Evolutionary conservation across 2,797 vertebrate species (phyloP).

Genomic region (Gallinago nigripennis): DNA sequence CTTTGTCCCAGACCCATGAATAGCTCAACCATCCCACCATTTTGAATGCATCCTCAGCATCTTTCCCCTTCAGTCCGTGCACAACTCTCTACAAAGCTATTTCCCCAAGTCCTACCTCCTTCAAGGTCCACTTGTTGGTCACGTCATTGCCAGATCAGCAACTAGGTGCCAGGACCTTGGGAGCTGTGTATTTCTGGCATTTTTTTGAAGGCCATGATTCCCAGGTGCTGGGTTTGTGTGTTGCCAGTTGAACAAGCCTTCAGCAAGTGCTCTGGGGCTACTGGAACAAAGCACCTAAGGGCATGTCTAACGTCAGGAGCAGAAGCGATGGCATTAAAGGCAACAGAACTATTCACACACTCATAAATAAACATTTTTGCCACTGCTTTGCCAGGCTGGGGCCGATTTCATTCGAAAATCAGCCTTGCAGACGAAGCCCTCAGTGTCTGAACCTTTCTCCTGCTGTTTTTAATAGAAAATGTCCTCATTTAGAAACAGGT

Average conservation of each 20-base stretch:
- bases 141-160: neutral
- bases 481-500: slow-evolving; percentile 24
- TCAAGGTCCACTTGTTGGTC: neutral
- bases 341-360: neutral
- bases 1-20: neutral
- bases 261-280: neutral
- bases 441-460: neutral
- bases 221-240: neutral
- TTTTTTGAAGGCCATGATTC: neutral
- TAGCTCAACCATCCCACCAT: neutral
- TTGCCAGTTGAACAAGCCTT: neutral
- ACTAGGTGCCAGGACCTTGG: neutral
- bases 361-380: neutral
- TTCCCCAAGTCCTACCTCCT: neutral
- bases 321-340: neutral
- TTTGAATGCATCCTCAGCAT: neutral
- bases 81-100: neutral
- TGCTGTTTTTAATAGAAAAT: slow-evolving; percentile 42
- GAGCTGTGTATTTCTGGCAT: neutral
- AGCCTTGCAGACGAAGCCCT: neutral
- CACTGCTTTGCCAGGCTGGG: neutral
- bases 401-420: neutral
- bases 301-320: neutral
- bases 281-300: neutral
- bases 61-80: neutral